Conservation (phyloP, 1,140 invertebrate species). For the Berghia stephanieae region DNA sequence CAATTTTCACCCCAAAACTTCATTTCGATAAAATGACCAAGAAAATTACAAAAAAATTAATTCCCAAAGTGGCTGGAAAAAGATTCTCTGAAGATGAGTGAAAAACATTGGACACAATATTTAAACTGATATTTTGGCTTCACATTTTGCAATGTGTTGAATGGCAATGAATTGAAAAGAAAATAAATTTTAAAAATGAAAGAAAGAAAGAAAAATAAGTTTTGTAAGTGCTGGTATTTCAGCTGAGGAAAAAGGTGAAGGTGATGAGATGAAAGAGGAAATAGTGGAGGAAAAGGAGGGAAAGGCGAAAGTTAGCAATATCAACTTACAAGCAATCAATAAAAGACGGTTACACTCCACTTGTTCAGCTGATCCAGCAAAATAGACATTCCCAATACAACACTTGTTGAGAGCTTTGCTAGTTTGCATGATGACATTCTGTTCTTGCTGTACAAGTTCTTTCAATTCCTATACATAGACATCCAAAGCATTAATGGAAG, state of each 20-base stretch:
- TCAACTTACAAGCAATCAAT: constrained; percentile 83
- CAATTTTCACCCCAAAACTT: neutral
- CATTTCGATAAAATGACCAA: too few species aligned
- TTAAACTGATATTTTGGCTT: too few species aligned
- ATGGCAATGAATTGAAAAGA: too few species aligned
- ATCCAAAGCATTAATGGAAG: neutral
- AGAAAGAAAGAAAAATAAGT: neutral
- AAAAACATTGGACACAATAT: too few species aligned
- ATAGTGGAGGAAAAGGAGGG: too few species aligned
- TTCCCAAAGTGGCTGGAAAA: too few species aligned
- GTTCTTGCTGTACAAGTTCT: constrained; percentile 72
- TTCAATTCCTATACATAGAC: constrained; percentile 68
- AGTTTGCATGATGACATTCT: constrained; percentile 87
- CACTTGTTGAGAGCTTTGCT: constrained; percentile 93
- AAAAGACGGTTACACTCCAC: constrained; percentile 91
- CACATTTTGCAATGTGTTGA: too few species aligned
- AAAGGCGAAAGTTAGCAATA: neutral
- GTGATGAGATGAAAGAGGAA: too few species aligned
- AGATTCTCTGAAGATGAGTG: too few species aligned
- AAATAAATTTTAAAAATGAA: neutral
- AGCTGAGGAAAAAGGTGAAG: too few species aligned
- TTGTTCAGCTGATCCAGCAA: constrained; percentile 89
- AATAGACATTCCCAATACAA: constrained; percentile 80
- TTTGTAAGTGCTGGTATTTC: too few species aligned
- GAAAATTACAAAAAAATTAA: too few species aligned